Base-by-base conservation (phyloP, 2,797 vertebrate species). In the Acanthopagrus latus region DNA sequence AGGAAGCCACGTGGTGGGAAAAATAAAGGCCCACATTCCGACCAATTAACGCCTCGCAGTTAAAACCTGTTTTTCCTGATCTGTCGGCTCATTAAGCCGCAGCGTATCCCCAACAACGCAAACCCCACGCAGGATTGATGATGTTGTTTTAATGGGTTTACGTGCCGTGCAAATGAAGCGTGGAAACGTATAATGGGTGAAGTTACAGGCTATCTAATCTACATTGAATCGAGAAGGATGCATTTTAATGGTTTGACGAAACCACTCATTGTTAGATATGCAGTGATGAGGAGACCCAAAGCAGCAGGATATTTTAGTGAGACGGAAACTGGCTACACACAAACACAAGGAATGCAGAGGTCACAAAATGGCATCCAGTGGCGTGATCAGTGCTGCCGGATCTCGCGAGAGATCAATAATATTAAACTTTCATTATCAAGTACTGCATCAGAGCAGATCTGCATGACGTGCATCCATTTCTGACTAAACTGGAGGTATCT, bases 161-260 rank as follows among this genome's bases (percentile, higher is more conserved):
- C 18, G 50, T 54, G 21, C 44, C 56, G 67, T 74, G 44, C 16
- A 75, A 81, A 64, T 72, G 64, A 59, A 71, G 70, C 56, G 50
- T 44, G 54, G 21, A 38, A 1, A 48, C 14, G 11, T 21, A 65
- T 16, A 38, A 43, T 46, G 29, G 12, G 3, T 18, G 50, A 74
- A 21, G 20, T 38, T 56, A 25, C 18, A 33, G 47, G 12, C 27
- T 48, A 14, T 43, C 10, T 20, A 3, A 27, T 43, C 38, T 18
- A 16, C 16, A 64, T 58, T 41, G 14, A 29, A 50, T 16, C 9
- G 23, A n/a, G n/a, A 29, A 63, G 11, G 17, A 64, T 27, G 0
- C 0, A 51, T 38, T 58, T 29, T n/a, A n/a, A 5, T 18, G 44
- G 14, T 46, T 20, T 21, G 12, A 50, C 23, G 25, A 10, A 27